Evolutionary conservation across 2,113 vertebrate species (phyloP).

Genomic region (Ameiurus melas): DNA sequence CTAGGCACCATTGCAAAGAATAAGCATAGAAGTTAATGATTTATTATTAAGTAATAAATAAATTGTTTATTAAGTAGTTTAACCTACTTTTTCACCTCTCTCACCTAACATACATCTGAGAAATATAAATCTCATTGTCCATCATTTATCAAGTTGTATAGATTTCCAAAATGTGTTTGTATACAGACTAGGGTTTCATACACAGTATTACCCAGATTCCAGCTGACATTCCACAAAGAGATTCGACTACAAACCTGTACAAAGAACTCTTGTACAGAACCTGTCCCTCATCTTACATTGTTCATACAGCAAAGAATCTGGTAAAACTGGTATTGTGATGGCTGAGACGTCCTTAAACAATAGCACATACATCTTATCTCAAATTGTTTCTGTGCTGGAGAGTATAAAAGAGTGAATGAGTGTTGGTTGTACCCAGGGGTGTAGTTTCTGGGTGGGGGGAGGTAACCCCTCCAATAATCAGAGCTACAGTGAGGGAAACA

Average conservation of each 20-base stretch:
- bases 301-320: conserved; percentile 60
- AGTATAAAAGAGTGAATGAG: not conserved
- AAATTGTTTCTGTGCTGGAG: not conserved
- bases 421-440: not conserved
- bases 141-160: not conserved
- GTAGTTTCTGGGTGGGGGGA: not conserved
- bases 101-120: not conserved
- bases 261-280: conserved; percentile 4
- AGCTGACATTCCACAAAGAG: not conserved
- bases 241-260: conserved; percentile 42
- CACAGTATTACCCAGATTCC: not conserved
- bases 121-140: not conserved
- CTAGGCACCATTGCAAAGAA: not conserved
- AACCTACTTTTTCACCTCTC: not conserved
- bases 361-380: conserved; percentile 46
- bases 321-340: conserved; percentile 53
- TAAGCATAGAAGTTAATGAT: not conserved
- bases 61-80: not conserved
- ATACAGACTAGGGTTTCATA: not conserved
- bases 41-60: not conserved
- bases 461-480: too few species aligned
- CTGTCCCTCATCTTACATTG: conserved; percentile 43
- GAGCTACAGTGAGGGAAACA: too few species aligned
- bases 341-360: not conserved
- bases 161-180: not conserved